Evolutionary conservation across 2,888 invertebrate genomes (phyloP), one percentile per base, ranked within the genome.

Genomic region (Lasioglossum lativentre): DNA sequence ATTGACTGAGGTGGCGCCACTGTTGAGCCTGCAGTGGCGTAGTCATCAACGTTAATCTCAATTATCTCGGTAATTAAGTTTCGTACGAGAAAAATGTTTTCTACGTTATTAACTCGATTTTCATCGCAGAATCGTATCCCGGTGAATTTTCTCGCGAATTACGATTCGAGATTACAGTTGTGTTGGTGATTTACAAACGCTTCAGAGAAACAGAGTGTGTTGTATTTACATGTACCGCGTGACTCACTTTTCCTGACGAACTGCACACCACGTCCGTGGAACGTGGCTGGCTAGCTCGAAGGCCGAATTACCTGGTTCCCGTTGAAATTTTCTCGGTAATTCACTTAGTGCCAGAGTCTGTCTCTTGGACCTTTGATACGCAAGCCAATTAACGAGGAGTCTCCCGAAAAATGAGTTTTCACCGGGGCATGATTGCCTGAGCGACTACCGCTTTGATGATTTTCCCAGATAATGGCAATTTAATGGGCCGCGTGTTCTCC

Each of bases 301-400:
- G 68, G 66, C 12, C 52, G 42, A 78, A 78, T 40, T 72, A 66
- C 63, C 12, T 1, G 27, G 47, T 72, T 40, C 5, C 47, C 30
- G 72, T 40, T 27, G 75, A 75, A 52, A 72, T 72, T 63, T 71
- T 59, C 82, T 63, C 70, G 30, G 71, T 5, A 75, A 83, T 30
- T 75, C 45, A 34, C n/a, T 80, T 80, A 71, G 12, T n/a, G n/a
- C 68, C 38, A 2, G 19, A 16, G 16, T 4, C 27, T 68, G 77
- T 63, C 75, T n/a, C 70, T 14, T 23, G 56, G 34, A 83, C 80
- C 70, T 63, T 59, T 59, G 47, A 40, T 27, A 27, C 80, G 81
- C 30, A 30, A 52, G 27, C 47, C 40, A 80, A 80, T 83, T 75
- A 75, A 27, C 68, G 14, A 14, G 40, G 66, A 34, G 34, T 66